Evolutionary conservation across 2,113 vertebrate genomes (phyloP), one percentile per base, ranked within the genome.

Genomic region (Leucopsar rothschildi): DNA sequence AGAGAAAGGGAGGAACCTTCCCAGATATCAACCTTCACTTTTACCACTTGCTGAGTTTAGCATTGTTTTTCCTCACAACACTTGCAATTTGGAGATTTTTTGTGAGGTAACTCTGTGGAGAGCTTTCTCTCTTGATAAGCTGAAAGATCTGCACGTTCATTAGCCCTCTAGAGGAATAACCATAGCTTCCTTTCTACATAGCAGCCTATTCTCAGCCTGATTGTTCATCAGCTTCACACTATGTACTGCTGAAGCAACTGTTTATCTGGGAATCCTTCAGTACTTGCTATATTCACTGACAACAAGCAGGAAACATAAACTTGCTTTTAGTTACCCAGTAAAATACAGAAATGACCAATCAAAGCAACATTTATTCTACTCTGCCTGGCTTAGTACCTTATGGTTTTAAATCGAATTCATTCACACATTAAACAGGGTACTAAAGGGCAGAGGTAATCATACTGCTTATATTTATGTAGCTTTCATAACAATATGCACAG

Each of bases 131-230:
- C 33, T 35, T 64, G 39, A 13, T 39, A 63, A 71, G 6, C 13
- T 40, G 57, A 60, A 70, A 69, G 44, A 33, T 55, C 53, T 68
- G 12, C 33, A 45, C 37, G 29, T 11, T 55, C 18, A 11, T 71
- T 37, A 50, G 2, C 20, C 11, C 33, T 27, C 39, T 42, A 44
- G 75, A 85, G 33, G 72, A 92, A 24, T 16, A 70, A 53, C 45
- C 0, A 0, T 29, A 9, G 16, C 20, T 75, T 92, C 17, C 57
- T 88, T 75, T 47, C 53, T 50, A 35, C 7, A 19, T 0, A 78
- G 35, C 28, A 79, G 6, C 44, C 39, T 63, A 27, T 50, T 24
- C 68, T 79, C 49, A 37, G 45, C 21, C n/a, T 79, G 28, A 47
- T 18, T 68, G 57, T 28, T 82, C 56, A 8, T 10, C 19, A 81